Base-by-base conservation (phyloP, 2,113 vertebrate genomes). In the Hemibagrus wyckioides region DNA sequence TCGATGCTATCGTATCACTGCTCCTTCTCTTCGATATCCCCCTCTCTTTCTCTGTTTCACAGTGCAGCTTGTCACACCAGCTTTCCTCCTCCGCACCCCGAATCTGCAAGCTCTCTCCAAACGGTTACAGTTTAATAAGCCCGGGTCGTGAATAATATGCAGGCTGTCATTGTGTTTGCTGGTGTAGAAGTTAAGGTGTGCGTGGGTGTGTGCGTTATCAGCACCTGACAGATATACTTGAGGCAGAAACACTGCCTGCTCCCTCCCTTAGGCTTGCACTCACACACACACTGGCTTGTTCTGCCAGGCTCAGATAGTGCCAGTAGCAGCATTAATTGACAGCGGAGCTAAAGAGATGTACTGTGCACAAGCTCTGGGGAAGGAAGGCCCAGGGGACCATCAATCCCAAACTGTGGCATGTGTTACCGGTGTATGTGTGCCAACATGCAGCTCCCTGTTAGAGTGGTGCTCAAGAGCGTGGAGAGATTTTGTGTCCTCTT, bases 301-400 rank as follows among this genome's bases (percentile, higher is more conserved):
- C 88, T 85, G 83, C 89, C 69, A 84, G 85, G 89, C 88, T 79
- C 82, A 69, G 85, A 89, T 76, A 71, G 75, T 82, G 85, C 88
- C 86, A 81, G 69, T 13, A 82, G 86, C 80, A 48, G 73, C 82
- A 75, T 89, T 89, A 89, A 89, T 87, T 89, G 88, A 86, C 88
- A 89, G 71, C 61, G 44, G 44, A 80, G 83, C 85, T 89, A 86
- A 89, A 86, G 61, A 83, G 88, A 86, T 83, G 86, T 82, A 73
- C 54, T 50, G 69, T 76, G 56, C 44, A 63, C 23, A 56, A 82
- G 80, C 67, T n/a, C 80, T 30, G 30, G 76, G 69, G 50, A 75
- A 65, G 80, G 41, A 67, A 83, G 41, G 69, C 69, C 80, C 86
- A 63, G 48, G 56, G 69, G 80, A 65, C 69, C 56, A 83, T 83